These are phyloP conservation scores for Meiosimyza decipiens DNA, from an alignment of 2,888 invertebrate genomes.

Conservation along the genomic window DNA sequence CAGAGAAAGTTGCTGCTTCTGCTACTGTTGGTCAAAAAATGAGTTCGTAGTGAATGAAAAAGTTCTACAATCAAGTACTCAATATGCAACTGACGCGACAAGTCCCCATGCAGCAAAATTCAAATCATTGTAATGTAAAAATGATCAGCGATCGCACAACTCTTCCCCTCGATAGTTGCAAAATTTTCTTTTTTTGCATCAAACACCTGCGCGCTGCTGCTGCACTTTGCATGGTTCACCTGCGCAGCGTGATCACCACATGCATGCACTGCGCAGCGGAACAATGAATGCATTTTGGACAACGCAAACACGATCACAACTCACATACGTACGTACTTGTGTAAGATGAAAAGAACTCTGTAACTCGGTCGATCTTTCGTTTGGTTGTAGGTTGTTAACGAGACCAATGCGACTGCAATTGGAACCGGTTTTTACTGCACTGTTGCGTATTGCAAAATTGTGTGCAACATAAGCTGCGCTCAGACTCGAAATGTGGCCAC, in stretches of 20 bases:
- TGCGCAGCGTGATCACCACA: constrained; percentile 22
- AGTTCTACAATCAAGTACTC: too few species aligned
- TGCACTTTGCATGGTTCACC: constrained; percentile 27
- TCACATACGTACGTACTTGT: background rate
- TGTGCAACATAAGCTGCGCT: constrained; percentile 10
- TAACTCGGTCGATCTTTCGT: background rate
- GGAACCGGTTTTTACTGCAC: constrained; percentile 18
- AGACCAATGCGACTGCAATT: background rate
- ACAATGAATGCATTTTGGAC: constrained; percentile 1
- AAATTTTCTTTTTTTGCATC: background rate
- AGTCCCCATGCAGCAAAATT: background rate
- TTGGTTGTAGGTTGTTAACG: background rate
- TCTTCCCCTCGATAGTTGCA: too few species aligned
- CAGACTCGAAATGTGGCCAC: constrained; percentile 1
- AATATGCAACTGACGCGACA: background rate
- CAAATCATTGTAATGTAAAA: too few species aligned
- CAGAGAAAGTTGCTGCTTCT: too few species aligned
- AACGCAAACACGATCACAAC: constrained; percentile 34
- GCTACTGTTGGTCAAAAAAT: too few species aligned
- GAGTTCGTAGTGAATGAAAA: too few species aligned
- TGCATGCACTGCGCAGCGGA: background rate
- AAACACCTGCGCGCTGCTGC: constrained; percentile 29
- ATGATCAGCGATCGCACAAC: too few species aligned
- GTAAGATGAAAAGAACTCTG: constrained; percentile 33
- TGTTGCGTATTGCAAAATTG: constrained; percentile 8